Percentiles rank a stretch among this genome's conserved stretches.
These are phyloP conservation scores for Morone saxatilis DNA, from an alignment of 2,113 vertebrate species.

Conservation along the genomic window DNA sequence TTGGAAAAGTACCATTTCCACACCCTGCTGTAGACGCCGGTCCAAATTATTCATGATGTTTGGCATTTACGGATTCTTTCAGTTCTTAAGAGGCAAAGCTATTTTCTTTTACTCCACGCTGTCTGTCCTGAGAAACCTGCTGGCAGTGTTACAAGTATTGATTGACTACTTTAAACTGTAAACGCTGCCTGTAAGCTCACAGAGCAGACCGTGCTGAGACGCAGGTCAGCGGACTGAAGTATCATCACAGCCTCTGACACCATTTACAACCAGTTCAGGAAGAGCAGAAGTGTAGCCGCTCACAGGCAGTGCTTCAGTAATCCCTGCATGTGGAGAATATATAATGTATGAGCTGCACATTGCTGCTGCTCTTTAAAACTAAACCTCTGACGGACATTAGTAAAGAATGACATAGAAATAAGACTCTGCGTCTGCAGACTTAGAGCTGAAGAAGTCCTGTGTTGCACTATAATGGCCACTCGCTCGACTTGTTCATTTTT, in stretches of 20 bases:
- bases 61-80: slow-evolving; percentile 43
- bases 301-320: background rate
- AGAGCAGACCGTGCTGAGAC: slow-evolving; percentile 15
- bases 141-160: slow-evolving; percentile 51
- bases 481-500: slow-evolving; percentile 50
- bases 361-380: slow-evolving; percentile 45
- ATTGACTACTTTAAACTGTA: slow-evolving; percentile 47
- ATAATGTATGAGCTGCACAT: slow-evolving; percentile 57
- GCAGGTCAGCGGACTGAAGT: slow-evolving; percentile 23
- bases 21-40: background rate
- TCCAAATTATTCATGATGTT: slow-evolving; percentile 52
- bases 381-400: slow-evolving; percentile 5
- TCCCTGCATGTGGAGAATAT: slow-evolving; percentile 34
- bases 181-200: slow-evolving; percentile 26
- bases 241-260: slow-evolving; percentile 28
- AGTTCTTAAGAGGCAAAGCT: slow-evolving; percentile 29
- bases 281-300: slow-evolving; percentile 21
- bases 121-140: slow-evolving; percentile 8
- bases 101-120: slow-evolving; percentile 39
- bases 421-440: slow-evolving; percentile 26
- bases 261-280: slow-evolving; percentile 32
- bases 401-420: slow-evolving; percentile 29
- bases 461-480: slow-evolving; percentile 33
- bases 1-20: slow-evolving; percentile 16
- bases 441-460: slow-evolving; percentile 16